Evolutionary conservation across 2,113 vertebrate species (phyloP).

Genomic region (Struthidea cinerea): DNA sequence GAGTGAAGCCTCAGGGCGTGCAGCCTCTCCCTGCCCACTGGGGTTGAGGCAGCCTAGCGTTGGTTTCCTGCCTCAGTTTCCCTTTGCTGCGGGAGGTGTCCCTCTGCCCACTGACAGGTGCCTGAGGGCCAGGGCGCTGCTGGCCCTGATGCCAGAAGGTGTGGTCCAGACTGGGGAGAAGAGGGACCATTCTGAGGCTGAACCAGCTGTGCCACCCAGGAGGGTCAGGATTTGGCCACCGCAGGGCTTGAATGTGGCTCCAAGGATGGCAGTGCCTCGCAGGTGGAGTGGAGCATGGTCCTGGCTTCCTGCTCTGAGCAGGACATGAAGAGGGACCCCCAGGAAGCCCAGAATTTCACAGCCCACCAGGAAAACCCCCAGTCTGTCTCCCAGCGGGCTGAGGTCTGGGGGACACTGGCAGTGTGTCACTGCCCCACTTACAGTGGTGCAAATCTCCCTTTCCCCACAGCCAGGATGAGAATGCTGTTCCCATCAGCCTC

Average conservation of each 20-base stretch:
- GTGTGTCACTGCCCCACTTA: not conserved
- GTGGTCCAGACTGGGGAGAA: not conserved
- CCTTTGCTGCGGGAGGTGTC: not conserved
- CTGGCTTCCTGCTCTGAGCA: not conserved
- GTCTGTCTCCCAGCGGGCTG: accelerated
- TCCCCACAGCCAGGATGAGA: not conserved
- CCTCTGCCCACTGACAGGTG: not conserved
- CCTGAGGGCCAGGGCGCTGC: not conserved
- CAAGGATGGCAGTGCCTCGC: not conserved
- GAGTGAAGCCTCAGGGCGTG: not conserved
- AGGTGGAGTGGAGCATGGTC: not conserved
- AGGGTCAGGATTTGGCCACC: not conserved
- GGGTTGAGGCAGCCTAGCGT: not conserved
- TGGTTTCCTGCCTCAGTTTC: not conserved
- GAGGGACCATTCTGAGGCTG: not conserved
- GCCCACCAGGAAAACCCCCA: not conserved
- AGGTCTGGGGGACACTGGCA: accelerated
- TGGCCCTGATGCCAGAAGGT: not conserved
- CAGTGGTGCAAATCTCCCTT: not conserved
- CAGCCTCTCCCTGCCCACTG: accelerated
- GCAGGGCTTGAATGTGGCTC: accelerated
- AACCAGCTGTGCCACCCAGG: not conserved
- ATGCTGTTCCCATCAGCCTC: not conserved
- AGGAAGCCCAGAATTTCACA: not conserved
- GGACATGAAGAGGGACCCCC: accelerated